Base-by-base conservation (phyloP, 2,113 vertebrate genomes). In the Chaenogobius annularis region DNA sequence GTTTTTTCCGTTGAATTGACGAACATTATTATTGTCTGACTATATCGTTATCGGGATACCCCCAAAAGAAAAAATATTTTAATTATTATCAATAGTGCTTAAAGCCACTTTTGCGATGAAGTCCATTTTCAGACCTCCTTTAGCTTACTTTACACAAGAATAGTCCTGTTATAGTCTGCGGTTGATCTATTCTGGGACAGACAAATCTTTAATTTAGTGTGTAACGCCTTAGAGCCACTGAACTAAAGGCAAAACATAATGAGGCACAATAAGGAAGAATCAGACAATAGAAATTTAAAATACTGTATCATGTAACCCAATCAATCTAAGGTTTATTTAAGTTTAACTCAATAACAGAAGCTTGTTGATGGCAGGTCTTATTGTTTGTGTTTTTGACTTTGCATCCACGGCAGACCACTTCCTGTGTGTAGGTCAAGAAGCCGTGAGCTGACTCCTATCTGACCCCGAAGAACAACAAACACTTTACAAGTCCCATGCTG, bases 391-490 rank as follows among this genome's bases (percentile, higher is more conserved):
- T 4, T 59, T 59, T 31, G 14, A 8, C 35, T 40, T n/a, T 63
- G 61, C 3, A n/a, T n/a, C 37, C 14, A 62, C 59, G 17, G 15
- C 59, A 37, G 26, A 31, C 59, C 59, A 62, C 59, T 63, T 63
- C 61, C 61, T 63, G 61, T 63, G 3, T 43, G 31, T n/a, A 12
- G 19, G 9, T 40, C 61, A 40, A n/a, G 10, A 40, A 63, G 61
- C 35, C 61, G 31, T 40, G 31, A 63, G 35, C 17, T 63, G 61
- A 63, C 61, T 37, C 35, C 9, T 43, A 43, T 63, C 22, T 58
- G 61, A 63, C 31, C 61, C 19, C 17, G 23, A 61, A 61, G 11
- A 63, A 40, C 61, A 63, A 63, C 61, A 63, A 63, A 63, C 35
- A n/a, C 8, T n/a, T 43, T n/a, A 62, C 59, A 62, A 62, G 61